A percentile compares a stretch with the other conserved stretches of the same genome.
Evolutionary conservation across 64 coral and sea anemone genomes (phyloP).

Genomic region (Montipora efflorescens): DNA sequence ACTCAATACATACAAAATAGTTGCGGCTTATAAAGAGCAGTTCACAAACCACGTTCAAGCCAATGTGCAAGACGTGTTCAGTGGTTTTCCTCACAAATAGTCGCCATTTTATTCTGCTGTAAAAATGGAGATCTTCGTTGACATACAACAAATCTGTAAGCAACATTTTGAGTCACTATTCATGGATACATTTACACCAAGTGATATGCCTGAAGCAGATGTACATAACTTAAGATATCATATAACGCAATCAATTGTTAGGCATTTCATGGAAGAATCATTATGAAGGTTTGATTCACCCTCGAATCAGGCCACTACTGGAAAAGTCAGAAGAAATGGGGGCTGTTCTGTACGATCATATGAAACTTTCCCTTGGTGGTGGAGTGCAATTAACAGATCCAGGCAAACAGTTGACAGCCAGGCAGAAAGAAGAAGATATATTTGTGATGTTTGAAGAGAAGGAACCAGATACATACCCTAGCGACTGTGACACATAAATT

Average conservation of each 20-base stretch:
- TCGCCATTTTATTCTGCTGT: not conserved
- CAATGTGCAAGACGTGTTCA: not conserved
- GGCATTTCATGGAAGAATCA: slow-evolving; percentile 16
- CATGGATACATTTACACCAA: slow-evolving; percentile 11
- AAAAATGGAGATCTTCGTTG: not conserved
- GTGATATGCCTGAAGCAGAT: slow-evolving; percentile 7
- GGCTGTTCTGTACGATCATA: slow-evolving; percentile 32
- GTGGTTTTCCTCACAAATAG: not conserved
- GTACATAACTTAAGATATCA: slow-evolving; percentile 23
- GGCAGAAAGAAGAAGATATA: slow-evolving; percentile 28
- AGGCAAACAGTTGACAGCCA: slow-evolving; percentile 21
- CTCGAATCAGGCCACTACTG: slow-evolving; percentile 22
- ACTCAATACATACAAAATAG: slow-evolving; percentile 4
- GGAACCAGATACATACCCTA: no score
- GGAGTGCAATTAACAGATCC: slow-evolving; percentile 18
- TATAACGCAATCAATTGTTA: slow-evolving; percentile 5
- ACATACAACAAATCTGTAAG: not conserved
- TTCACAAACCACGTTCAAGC: not conserved
- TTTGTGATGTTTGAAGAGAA: not conserved
- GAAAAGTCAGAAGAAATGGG: slow-evolving; percentile 21
- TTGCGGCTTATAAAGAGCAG: not conserved
- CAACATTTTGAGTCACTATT: slow-evolving; percentile 9
- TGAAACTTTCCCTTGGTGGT: slow-evolving; percentile 29
- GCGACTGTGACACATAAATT: no score
- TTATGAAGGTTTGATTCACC: slow-evolving; percentile 22